Base-by-base conservation (phyloP, 1,140 invertebrate species). In the Dendroctonus ponderosae region DNA sequence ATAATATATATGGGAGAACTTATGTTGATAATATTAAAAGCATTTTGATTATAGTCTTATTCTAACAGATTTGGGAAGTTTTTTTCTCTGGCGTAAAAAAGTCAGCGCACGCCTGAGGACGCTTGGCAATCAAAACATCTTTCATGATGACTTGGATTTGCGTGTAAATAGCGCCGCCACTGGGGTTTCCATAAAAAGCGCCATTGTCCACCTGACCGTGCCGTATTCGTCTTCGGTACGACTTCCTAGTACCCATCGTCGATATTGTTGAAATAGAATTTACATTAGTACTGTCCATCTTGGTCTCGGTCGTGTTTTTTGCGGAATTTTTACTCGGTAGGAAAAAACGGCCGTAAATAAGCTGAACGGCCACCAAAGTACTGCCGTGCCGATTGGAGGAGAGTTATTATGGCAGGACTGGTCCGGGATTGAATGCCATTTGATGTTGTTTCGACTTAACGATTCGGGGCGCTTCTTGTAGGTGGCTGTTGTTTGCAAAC, bases 241-340 rank as follows among this genome's bases (percentile, higher is more conserved):
- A 56, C 53, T 56, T 56, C 53, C 53, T 7, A 56, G 53, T 56
- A 56, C 53, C 40, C 53, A 56, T 56, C 53, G 26, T 40, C 53
- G 15, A 56, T 56, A 56, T 56, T 56, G 53, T 56, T 56, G 53
- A 56, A 56, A 56, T 56, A 56, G 53, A 56, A 56, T 56, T 56
- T 56, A 56, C 53, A 56, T 56, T 56, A 56, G 38, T 15, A 37
- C 15, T 56, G 53, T 39, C 53, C 53, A 56, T 56, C 15, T 56
- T 56, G 26, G 53, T 56, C 9, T 14, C 15, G 14, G 9, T 11
- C 53, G 14, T 26, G 15, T 26, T 56, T 56, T 56, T 14, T 56
- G 53, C 38, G 53, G 53, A 56, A 56, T 56, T 56, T 56, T 56
- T 56, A 56, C 39, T 56, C 9, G 6, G 9, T 38, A 1, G 53